phyloP scores from a whole-genome alignment of 30 jellyfish, hydroid and myxozoan genomes.

The Mastigias papua region DNA sequence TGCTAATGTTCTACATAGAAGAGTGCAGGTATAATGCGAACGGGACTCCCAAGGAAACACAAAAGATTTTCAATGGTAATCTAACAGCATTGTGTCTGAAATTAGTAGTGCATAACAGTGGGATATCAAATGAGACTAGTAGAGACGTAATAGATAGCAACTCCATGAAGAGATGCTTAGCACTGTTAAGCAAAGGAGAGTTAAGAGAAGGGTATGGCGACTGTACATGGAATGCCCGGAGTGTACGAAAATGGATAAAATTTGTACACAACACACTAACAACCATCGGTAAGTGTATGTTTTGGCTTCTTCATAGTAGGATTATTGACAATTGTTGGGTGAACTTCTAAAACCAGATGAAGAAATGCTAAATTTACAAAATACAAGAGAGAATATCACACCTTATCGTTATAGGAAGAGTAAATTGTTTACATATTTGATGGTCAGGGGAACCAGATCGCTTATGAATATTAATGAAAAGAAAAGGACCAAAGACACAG shows the following conservation, averaged over 20 bases:
- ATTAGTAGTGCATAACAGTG: not conserved
- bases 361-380: too few species aligned
- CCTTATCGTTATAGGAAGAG: too few species aligned
- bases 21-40: conserved; percentile 45
- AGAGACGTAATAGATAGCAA: not conserved
- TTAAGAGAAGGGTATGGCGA: not conserved
- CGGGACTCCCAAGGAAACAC: not conserved
- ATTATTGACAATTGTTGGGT: too few species aligned
- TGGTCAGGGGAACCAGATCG: too few species aligned
- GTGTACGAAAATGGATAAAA: conserved; percentile 59
- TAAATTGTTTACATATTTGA: too few species aligned
- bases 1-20: conserved; percentile 47
- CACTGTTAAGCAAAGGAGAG: conserved; percentile 4
- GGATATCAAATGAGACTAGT: conserved; percentile 11
- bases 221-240: conserved; percentile 61
- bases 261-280: conserved; percentile 61
- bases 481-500: too few species aligned
- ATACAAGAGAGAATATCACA: too few species aligned
- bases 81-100: conserved; percentile 30
- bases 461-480: too few species aligned
- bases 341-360: too few species aligned
- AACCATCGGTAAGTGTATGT: conserved; percentile 43
- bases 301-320: too few species aligned
- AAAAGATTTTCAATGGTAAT: conserved; percentile 20
- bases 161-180: conserved; percentile 20